These are phyloP conservation scores for Drosophila kambysellisi DNA, from an alignment of 2,888 invertebrate species.

Conservation along the genomic window DNA sequence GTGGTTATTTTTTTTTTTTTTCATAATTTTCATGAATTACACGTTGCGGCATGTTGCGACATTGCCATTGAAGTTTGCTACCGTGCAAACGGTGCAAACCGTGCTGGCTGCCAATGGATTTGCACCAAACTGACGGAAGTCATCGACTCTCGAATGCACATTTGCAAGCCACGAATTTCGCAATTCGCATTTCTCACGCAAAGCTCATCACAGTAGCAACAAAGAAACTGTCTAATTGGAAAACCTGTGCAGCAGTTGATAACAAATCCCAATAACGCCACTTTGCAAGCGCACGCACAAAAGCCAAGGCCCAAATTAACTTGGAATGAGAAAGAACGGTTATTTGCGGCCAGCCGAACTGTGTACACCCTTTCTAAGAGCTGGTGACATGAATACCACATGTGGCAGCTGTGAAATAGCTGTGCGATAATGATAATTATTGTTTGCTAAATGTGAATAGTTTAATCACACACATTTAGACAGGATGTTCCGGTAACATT, in stretches of 20 bases:
- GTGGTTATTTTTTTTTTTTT: conserved; percentile 66
- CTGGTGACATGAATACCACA: no score
- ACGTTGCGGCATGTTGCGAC: conserved; percentile 47
- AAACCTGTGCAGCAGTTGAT: conserved; percentile 36
- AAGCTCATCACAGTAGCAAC: conserved; percentile 32
- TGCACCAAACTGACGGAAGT: conserved; percentile 61
- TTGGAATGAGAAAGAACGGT: not conserved
- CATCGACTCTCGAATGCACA: conserved; percentile 9
- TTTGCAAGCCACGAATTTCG: conserved; percentile 56
- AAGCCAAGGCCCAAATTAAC: conserved; percentile 43
- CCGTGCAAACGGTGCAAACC: not conserved
- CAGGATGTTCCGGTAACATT: not conserved
- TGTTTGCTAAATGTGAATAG: not conserved
- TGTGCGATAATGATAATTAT: not conserved
- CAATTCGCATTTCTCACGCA: conserved; percentile 42
- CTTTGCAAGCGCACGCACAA: conserved; percentile 62
- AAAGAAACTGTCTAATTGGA: conserved; percentile 42
- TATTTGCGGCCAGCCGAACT: not conserved
- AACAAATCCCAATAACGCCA: conserved; percentile 63
- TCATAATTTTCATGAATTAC: conserved; percentile 79
- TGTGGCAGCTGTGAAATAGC: not conserved
- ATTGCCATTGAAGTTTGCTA: conserved; percentile 44
- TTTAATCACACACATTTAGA: not conserved
- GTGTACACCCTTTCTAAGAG: not conserved
- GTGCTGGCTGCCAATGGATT: conserved; percentile 40